Conservation (phyloP, 2,113 vertebrate species). For the Semnornis frantzii region DNA sequence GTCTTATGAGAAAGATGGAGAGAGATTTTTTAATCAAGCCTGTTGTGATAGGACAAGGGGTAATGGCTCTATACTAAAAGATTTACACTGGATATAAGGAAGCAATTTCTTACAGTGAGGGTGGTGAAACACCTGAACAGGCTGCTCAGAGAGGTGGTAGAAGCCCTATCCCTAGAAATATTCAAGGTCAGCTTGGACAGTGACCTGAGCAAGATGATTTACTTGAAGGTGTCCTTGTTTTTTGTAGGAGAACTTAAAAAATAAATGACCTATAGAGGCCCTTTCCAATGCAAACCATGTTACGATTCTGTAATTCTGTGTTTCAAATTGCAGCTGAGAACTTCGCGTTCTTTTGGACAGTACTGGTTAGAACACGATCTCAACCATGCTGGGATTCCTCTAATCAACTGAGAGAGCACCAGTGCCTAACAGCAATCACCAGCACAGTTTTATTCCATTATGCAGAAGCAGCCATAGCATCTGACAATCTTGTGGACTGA, state of each 20-base stretch:
- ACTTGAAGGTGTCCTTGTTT: not conserved
- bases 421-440: no score
- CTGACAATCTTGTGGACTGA: no score
- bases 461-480: not conserved
- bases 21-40: not conserved
- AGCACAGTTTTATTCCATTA: not conserved
- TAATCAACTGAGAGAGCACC: no score
- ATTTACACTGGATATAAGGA: not conserved
- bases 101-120: no score
- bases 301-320: not conserved
- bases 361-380: not conserved
- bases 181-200: not conserved
- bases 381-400: not conserved
- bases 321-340: not conserved
- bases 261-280: no score
- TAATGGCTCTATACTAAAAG: not conserved
- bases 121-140: no score
- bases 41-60: not conserved
- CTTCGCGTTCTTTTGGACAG: not conserved
- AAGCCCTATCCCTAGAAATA: not conserved
- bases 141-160: not conserved
- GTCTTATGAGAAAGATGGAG: not conserved
- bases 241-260: no score
- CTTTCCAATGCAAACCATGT: no score
- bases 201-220: not conserved